Percentiles rank a stretch among this genome's conserved stretches.
These are phyloP conservation scores for Dipodomys stephensi DNA, from an alignment of 2,113 vertebrate species.

Conservation along the genomic window DNA sequence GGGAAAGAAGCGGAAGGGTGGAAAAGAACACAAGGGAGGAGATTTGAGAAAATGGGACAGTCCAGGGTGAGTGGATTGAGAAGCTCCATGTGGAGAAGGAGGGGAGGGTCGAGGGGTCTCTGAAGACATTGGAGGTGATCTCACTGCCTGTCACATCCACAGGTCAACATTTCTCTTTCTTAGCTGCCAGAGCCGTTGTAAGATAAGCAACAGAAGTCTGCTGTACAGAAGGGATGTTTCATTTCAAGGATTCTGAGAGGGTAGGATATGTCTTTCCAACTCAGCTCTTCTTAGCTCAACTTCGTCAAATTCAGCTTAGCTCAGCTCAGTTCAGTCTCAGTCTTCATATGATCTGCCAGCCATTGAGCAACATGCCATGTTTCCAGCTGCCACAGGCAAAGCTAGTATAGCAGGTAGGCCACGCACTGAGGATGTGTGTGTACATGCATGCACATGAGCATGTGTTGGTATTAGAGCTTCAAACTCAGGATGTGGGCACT, in stretches of 20 bases:
- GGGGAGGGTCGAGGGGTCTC: background rate
- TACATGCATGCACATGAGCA: too few species aligned
- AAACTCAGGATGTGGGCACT: too few species aligned
- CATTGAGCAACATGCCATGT: too few species aligned
- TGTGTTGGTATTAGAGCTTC: too few species aligned
- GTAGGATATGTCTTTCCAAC: background rate
- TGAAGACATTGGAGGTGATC: background rate
- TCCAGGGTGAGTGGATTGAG: background rate
- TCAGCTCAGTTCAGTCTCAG: too few species aligned
- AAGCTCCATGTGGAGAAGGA: background rate
- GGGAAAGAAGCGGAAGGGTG: background rate
- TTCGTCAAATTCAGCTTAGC: background rate
- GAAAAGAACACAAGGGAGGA: background rate
- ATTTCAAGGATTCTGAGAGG: background rate
- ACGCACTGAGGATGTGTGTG: too few species aligned
- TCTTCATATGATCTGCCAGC: too few species aligned
- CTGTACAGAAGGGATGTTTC: background rate
- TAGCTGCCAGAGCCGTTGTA: background rate
- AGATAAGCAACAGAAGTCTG: background rate
- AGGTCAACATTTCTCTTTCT: conserved; percentile 1
- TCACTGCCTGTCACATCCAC: background rate
- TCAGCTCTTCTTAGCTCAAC: background rate
- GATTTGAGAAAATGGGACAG: too few species aligned
- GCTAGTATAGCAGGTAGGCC: background rate
- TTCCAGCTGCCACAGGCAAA: too few species aligned